phyloP scores from a whole-genome alignment of 2,797 vertebrate genomes.

The Periparus ater region DNA sequence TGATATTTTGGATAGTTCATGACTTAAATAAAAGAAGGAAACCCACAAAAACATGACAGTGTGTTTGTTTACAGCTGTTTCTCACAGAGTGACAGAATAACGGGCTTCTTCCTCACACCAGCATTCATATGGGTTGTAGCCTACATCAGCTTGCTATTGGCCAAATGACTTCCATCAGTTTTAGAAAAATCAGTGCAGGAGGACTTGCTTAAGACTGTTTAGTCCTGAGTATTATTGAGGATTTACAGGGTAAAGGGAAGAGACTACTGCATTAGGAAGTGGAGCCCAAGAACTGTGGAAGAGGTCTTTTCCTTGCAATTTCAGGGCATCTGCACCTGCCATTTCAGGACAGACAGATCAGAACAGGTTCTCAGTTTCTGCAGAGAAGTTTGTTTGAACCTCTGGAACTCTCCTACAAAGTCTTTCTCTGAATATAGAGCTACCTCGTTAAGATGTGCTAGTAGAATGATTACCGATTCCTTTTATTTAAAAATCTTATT shows the following conservation, averaged over 20 bases:
- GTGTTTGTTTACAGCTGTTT: background rate
- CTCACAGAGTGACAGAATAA: background rate
- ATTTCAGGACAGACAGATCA: background rate
- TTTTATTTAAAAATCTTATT: conserved; percentile 23
- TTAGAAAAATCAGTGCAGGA: background rate
- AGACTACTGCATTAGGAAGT: background rate
- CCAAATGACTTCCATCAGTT: background rate
- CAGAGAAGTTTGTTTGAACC: background rate
- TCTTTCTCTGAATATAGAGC: background rate
- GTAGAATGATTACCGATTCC: background rate
- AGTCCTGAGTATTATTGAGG: background rate
- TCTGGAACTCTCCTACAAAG: background rate
- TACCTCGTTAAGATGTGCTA: background rate
- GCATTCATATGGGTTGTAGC: background rate
- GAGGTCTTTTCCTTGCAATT: background rate
- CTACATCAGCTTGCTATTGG: background rate
- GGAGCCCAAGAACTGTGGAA: background rate
- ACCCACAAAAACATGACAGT: background rate
- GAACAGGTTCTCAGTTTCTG: background rate
- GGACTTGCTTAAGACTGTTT: background rate
- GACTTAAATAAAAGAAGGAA: background rate
- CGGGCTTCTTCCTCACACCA: background rate
- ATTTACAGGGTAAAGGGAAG: background rate
- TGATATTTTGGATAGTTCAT: background rate
- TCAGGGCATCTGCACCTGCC: background rate